Percentiles rank a stretch among this genome's conserved stretches.
Conservation (phyloP, 2,113 vertebrate genomes). For the Clarias batrachus region DNA sequence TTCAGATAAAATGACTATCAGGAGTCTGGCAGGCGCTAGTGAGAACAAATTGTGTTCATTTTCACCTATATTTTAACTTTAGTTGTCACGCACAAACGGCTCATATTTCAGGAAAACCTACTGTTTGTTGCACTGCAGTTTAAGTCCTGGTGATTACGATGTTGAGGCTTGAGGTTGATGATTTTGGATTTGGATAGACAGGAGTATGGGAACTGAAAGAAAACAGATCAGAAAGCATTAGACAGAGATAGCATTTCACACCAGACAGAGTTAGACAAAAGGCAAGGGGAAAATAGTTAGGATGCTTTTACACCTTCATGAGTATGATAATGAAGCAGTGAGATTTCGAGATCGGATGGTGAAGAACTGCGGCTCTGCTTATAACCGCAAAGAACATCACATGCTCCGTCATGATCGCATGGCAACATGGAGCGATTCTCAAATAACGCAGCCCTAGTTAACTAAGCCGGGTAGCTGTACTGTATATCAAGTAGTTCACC, state of each 20-base stretch:
- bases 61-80: neutral
- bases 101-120: neutral
- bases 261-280: neutral
- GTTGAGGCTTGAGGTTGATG: neutral
- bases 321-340: too few relatives aligned
- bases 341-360: too few relatives aligned
- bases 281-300: neutral
- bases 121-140: neutral
- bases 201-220: conserved; percentile 46
- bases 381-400: too few relatives aligned
- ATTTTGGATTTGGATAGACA: conserved; percentile 48
- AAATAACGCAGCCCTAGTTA: too few relatives aligned
- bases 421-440: too few relatives aligned
- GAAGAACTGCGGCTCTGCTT: too few relatives aligned
- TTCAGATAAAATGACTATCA: conserved; percentile 3
- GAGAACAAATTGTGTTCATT: neutral
- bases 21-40: neutral
- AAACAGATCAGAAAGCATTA: neutral
- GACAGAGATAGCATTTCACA: neutral
- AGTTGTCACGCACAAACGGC: neutral
- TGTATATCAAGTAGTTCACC: too few relatives aligned
- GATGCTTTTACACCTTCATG: too few relatives aligned
- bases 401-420: too few relatives aligned
- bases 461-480: too few relatives aligned
- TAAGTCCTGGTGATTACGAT: neutral